Evolutionary conservation across 2,888 invertebrate species (phyloP).

Genomic region (Diploptera punctata): DNA sequence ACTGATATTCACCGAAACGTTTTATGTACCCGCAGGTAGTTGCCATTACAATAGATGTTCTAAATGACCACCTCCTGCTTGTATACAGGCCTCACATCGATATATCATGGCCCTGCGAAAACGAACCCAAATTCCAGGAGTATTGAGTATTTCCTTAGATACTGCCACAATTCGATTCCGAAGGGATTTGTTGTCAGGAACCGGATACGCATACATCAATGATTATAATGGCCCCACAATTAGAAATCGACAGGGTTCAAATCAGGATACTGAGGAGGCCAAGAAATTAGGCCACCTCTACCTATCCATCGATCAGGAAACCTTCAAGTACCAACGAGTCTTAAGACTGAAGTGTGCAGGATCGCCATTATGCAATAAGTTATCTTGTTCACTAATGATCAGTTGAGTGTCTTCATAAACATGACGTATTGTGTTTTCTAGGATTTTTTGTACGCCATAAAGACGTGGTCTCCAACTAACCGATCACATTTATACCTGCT

Average conservation of each 20-base stretch:
- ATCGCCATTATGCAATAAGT: neutral
- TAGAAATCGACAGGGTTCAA: constrained; percentile 44
- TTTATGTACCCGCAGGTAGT: no score
- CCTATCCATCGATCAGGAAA: neutral
- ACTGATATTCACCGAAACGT: no score
- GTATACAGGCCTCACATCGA: neutral
- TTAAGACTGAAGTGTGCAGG: neutral
- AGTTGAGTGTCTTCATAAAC: neutral
- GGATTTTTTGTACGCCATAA: neutral
- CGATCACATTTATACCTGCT: neutral
- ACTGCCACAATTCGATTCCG: constrained; percentile 42
- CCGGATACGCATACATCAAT: constrained; percentile 44
- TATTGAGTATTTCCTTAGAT: constrained; percentile 40
- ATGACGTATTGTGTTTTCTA: neutral
- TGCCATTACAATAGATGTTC: no score
- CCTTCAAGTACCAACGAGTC: neutral
- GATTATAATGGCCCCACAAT: constrained; percentile 39
- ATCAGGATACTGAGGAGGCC: no score
- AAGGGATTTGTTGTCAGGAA: constrained; percentile 43
- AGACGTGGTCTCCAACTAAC: neutral
- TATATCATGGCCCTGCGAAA: neutral
- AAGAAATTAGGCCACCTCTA: neutral
- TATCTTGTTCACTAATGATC: neutral
- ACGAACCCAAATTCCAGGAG: constrained; percentile 28
- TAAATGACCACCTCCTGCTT: constrained; percentile 9